A percentile compares a stretch with the other conserved stretches of the same genome.
phyloP scores from a whole-genome alignment of 2,888 invertebrate species.

The Dynastes hyllus region DNA sequence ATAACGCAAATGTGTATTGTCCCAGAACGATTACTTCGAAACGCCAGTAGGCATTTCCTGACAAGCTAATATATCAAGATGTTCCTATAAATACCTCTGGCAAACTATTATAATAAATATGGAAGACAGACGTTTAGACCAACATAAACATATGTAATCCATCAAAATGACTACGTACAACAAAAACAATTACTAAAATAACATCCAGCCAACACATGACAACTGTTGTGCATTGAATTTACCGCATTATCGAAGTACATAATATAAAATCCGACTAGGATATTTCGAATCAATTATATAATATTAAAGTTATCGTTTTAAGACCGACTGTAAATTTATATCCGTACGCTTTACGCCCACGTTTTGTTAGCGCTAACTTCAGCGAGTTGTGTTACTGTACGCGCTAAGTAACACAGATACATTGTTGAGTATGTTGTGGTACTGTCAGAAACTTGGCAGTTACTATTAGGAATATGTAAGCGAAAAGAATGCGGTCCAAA shows the following conservation, averaged over 20 bases:
- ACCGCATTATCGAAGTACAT: neutral
- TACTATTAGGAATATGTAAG: slow-evolving; percentile 9
- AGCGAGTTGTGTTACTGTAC: neutral
- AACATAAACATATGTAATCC: no score
- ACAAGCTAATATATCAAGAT: no score
- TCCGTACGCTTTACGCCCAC: slow-evolving; percentile 2
- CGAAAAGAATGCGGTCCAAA: slow-evolving; percentile 14
- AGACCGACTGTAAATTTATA: slow-evolving; percentile 1
- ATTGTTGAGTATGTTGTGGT: slow-evolving; percentile 29
- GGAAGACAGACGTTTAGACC: no score
- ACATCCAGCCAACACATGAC: no score
- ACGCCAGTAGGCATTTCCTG: no score
- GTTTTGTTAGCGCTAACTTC: neutral
- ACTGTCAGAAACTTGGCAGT: slow-evolving; percentile 36
- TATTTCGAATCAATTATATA: neutral
- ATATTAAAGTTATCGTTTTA: neutral
- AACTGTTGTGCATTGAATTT: neutral
- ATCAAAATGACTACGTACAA: no score
- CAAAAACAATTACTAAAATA: no score
- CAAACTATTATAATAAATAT: no score
- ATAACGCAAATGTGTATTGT: no score
- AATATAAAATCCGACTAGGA: neutral
- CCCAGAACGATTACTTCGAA: no score
- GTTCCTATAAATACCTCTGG: no score
- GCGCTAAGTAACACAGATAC: slow-evolving; percentile 14